Evolutionary conservation across 2,113 vertebrate species (phyloP).

Genomic region (Sebastes fasciatus): DNA sequence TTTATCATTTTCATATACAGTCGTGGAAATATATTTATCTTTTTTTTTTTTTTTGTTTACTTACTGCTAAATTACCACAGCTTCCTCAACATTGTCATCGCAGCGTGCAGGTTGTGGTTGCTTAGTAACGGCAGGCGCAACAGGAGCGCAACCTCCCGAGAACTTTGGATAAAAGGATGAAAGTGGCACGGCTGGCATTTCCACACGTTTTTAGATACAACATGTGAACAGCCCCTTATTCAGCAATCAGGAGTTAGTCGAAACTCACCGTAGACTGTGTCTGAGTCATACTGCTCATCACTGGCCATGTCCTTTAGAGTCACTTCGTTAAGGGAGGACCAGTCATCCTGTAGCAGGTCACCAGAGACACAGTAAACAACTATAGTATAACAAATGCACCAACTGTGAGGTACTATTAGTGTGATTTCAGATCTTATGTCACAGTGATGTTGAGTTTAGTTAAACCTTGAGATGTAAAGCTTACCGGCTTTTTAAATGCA

Average conservation of each 20-base stretch:
- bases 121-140: too few relatives aligned
- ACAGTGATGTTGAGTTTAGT: not conserved
- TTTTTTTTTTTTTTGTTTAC: too few relatives aligned
- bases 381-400: not conserved
- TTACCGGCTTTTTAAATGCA: not conserved
- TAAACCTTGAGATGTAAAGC: not conserved
- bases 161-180: too few relatives aligned
- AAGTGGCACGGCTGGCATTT: too few relatives aligned
- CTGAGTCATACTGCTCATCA: slow-evolving; percentile 83
- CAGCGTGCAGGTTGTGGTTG: too few relatives aligned
- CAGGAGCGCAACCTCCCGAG: too few relatives aligned
- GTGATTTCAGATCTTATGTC: not conserved
- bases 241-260: not conserved
- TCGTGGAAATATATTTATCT: too few relatives aligned
- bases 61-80: too few relatives aligned
- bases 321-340: slow-evolving; percentile 73
- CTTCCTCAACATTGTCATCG: too few relatives aligned
- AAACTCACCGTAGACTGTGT: slow-evolving; percentile 90
- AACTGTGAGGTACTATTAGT: not conserved
- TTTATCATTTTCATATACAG: too few relatives aligned
- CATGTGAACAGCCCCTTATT: too few relatives aligned
- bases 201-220: too few relatives aligned
- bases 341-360: slow-evolving; percentile 66
- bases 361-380: slow-evolving; percentile 8
- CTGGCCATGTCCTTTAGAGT: slow-evolving; percentile 74